A percentile compares a stretch with the other conserved stretches of the same genome.
These are phyloP conservation scores for Gorsachius magnificus DNA, from an alignment of 2,797 vertebrate genomes.

Conservation along the genomic window DNA sequence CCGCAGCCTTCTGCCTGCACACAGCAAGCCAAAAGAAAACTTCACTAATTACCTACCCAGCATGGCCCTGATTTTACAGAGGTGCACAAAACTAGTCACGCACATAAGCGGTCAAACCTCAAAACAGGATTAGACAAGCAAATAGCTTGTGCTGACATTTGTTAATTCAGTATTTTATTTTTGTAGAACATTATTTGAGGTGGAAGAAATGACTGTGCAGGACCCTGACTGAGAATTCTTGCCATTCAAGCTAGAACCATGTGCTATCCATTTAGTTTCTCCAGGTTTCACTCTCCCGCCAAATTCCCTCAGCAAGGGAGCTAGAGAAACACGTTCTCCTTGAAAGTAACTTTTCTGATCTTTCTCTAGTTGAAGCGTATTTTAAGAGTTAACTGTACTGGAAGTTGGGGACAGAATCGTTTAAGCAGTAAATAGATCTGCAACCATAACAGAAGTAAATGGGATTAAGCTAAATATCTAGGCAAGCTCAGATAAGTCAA, in stretches of 20 bases:
- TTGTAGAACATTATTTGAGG: not conserved
- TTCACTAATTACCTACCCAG: not conserved
- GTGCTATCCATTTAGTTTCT: not conserved
- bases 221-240: not conserved
- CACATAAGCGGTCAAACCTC: not conserved
- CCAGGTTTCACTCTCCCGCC: not conserved
- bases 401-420: not conserved
- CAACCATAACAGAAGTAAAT: not conserved
- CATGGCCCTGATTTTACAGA: not conserved
- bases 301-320: not conserved
- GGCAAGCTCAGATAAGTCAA: not conserved
- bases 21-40: not conserved
- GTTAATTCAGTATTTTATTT: constrained; percentile 17
- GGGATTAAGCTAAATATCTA: not conserved
- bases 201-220: not conserved
- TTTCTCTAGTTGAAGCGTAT: not conserved
- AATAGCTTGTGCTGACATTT: constrained; percentile 11
- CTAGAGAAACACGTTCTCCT: not conserved
- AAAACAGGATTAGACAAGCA: constrained; percentile 22
- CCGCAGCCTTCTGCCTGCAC: not conserved
- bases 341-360: not conserved
- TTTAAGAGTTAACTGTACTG: not conserved
- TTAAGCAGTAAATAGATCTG: not conserved
- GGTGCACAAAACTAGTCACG: not conserved
- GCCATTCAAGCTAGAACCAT: not conserved